phyloP scores from a whole-genome alignment of 2,888 invertebrate genomes.

The Caenorhabditis plicata region DNA sequence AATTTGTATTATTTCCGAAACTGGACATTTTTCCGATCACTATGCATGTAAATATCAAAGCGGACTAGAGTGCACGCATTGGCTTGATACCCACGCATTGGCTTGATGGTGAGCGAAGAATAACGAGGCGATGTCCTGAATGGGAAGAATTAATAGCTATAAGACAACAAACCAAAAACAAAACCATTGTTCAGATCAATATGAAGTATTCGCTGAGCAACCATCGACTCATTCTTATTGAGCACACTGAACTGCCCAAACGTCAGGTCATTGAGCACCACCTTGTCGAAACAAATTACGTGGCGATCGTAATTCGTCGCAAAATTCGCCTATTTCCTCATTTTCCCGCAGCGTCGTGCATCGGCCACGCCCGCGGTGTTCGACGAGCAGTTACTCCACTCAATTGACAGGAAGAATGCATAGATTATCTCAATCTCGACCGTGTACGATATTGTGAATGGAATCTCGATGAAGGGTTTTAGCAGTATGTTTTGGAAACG shows the following conservation, averaged over 20 bases:
- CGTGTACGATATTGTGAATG: slow-evolving; percentile 23
- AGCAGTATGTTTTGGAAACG: slow-evolving; percentile 10
- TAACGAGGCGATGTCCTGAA: slow-evolving; percentile 46
- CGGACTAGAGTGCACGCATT: slow-evolving; percentile 39
- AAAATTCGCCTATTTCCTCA: slow-evolving; percentile 17
- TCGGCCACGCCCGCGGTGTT: not conserved
- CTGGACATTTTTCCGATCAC: slow-evolving; percentile 17
- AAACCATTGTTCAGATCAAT: slow-evolving; percentile 48
- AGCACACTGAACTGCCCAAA: slow-evolving; percentile 37
- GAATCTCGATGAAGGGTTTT: slow-evolving; percentile 20
- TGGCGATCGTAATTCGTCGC: slow-evolving; percentile 31
- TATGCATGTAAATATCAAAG: slow-evolving; percentile 33
- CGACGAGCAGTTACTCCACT: slow-evolving; percentile 15
- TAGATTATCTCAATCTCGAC: slow-evolving; percentile 27
- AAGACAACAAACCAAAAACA: too few species aligned
- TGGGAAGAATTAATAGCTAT: too few species aligned
- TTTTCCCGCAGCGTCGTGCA: slow-evolving; percentile 4
- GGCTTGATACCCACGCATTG: slow-evolving; percentile 45
- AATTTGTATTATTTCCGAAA: too few species aligned
- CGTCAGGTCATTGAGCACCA: slow-evolving; percentile 39
- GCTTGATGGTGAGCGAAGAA: slow-evolving; percentile 42
- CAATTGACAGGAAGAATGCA: slow-evolving; percentile 17
- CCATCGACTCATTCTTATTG: slow-evolving; percentile 16
- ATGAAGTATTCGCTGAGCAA: slow-evolving; percentile 43
- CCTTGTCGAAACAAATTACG: slow-evolving; percentile 23